Conservation (phyloP, 2,113 vertebrate species). For the Ophiodon elongatus region DNA sequence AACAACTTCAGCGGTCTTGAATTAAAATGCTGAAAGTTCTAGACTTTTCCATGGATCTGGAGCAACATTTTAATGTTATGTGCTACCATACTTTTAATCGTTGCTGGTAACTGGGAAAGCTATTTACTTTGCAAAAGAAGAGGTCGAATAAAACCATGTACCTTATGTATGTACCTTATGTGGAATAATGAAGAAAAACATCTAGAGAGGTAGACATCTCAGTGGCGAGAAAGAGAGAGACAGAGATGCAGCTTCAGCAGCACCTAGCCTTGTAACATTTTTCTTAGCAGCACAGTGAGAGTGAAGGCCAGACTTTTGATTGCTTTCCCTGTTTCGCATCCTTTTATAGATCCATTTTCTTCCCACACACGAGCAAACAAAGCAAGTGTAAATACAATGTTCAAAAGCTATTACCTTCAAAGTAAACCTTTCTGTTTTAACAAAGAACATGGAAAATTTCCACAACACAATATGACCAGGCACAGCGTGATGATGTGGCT, state of each 20-base stretch:
- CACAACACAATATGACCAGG: constrained; percentile 56
- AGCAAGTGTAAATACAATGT: constrained; percentile 62
- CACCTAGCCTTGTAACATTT: constrained; percentile 69
- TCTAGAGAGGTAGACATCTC: constrained; percentile 50
- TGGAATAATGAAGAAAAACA: constrained; percentile 32
- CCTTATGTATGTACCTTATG: too few species aligned
- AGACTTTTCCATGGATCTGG: constrained; percentile 7
- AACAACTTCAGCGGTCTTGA: constrained; percentile 57
- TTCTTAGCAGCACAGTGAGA: constrained; percentile 53
- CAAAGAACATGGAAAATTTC: constrained; percentile 65
- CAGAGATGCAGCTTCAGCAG: constrained; percentile 62
- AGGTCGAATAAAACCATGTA: constrained; percentile 40
- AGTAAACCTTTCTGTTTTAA: constrained; percentile 48
- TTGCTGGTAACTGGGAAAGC: background rate
- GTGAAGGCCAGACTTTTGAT: constrained; percentile 77
- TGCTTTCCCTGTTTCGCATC: constrained; percentile 61
- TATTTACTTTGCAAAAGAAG: background rate
- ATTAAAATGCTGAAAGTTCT: constrained; percentile 48
- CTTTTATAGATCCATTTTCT: constrained; percentile 65
- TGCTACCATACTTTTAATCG: constrained; percentile 23
- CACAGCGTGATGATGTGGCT: constrained; percentile 58
- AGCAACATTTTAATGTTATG: background rate
- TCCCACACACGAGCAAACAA: constrained; percentile 69
- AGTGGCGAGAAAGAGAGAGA: constrained; percentile 12
- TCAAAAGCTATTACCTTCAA: constrained; percentile 70